Percentiles rank a stretch among this genome's conserved stretches.
These are phyloP conservation scores for Phasia obesa DNA, from an alignment of 2,888 invertebrate species.

Conservation along the genomic window DNA sequence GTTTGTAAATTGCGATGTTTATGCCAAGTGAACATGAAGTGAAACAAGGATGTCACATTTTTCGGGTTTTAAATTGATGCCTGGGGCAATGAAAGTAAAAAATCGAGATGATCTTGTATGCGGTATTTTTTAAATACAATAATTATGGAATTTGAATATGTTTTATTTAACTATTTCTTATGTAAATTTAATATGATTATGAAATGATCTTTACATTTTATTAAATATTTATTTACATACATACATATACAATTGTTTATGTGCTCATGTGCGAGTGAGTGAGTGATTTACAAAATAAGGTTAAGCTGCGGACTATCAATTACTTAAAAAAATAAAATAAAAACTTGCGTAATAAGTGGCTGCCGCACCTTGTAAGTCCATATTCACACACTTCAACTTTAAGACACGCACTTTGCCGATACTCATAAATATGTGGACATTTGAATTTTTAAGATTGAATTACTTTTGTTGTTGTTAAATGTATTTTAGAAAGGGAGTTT, in stretches of 20 bases:
- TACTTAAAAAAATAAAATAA: conserved; percentile 22
- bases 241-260: too few species aligned
- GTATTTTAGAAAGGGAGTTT: conserved; percentile 54
- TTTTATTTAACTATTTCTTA: neutral
- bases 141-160: neutral
- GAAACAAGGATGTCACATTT: conserved; percentile 37
- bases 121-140: neutral
- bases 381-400: conserved; percentile 24
- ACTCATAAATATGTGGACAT: neutral
- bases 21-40: conserved; percentile 28
- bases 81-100: neutral
- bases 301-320: conserved; percentile 64
- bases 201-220: neutral
- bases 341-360: conserved; percentile 56
- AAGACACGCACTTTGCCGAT: conserved; percentile 21
- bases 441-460: conserved; percentile 29
- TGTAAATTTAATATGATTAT: neutral
- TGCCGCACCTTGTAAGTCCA: conserved; percentile 44
- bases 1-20: conserved; percentile 26
- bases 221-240: neutral
- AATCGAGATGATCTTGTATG: neutral
- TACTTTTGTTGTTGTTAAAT: conserved; percentile 22
- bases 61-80: neutral
- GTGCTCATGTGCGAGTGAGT: conserved; percentile 4
- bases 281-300: conserved; percentile 47